Conservation (phyloP, 2,888 invertebrate genomes). For the Stomorhina lunata region DNA sequence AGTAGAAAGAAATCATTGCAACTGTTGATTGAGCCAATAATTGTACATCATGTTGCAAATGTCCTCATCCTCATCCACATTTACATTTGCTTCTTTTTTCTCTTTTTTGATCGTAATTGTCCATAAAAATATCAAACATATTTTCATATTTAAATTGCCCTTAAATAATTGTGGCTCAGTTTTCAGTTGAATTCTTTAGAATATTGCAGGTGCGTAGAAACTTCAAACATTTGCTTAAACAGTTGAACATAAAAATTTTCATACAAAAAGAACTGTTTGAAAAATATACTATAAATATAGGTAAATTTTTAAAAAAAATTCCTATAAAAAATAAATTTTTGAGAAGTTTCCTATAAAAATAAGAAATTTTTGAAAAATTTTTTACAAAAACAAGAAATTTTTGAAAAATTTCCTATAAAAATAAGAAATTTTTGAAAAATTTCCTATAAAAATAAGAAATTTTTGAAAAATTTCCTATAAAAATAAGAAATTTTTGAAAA, state of each 20-base stretch:
- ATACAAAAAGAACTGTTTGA: background rate
- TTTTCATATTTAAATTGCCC: conserved; percentile 63
- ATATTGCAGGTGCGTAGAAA: conserved; percentile 43
- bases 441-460: too few relatives aligned
- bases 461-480: too few relatives aligned
- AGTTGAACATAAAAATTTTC: background rate
- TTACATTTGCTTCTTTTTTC: conserved; percentile 20
- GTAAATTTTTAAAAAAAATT: too few relatives aligned
- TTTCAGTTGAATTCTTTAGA: conserved; percentile 17
- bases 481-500: too few relatives aligned
- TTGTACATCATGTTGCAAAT: conserved; percentile 60
- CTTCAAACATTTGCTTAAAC: background rate
- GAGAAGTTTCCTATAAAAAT: too few relatives aligned
- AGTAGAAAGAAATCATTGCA: conserved; percentile 37
- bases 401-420: too few relatives aligned
- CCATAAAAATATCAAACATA: conserved; percentile 65
- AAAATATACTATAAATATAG: too few relatives aligned
- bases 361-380: too few relatives aligned
- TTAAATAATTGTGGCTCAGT: conserved; percentile 48
- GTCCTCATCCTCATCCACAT: conserved; percentile 34
- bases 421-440: too few relatives aligned
- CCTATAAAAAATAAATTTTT: too few relatives aligned
- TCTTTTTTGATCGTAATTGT: conserved; percentile 38
- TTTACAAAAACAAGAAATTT: too few relatives aligned
- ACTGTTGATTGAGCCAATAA: conserved; percentile 60